Base-by-base conservation (phyloP, 1,140 invertebrate genomes). In the Danaus melanippus region DNA sequence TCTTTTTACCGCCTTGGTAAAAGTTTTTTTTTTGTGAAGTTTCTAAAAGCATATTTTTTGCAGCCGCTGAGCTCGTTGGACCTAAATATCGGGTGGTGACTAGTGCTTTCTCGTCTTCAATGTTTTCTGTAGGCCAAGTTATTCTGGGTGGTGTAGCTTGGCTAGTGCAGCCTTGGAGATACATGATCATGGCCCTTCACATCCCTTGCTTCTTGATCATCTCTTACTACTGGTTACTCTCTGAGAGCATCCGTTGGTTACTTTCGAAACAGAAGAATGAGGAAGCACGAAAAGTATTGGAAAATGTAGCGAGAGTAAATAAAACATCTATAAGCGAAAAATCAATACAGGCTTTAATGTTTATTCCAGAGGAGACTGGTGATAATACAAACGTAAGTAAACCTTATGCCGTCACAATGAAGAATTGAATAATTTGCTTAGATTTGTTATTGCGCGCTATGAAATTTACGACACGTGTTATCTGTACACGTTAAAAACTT, bases 61-160 rank as follows among this genome's bases (percentile, higher is more conserved):
- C 74, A 94, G 94, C 91, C 42, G 88, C 95, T 61, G 95, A 96
- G 77, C 86, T 94, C 62, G 91, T 94, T 0, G 93, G 92, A 2
- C 91, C 92, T 2, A 89, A 90, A 53, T 91, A 91, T 54, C 86
- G 95, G 55, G 92, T 94, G 0, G 69, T 93, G 5, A 91, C 90
- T 43, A 92, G 92, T 42, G 90, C 92, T 0, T 76, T 92, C 0
- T 89, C 92, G 7, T 90, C 91, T 8, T 89, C 90, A n/a, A 91
- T 91, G 73, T 94, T 93, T 69, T 91, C 93, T 0, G 62, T 93
- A 1, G 95, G 94, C 1, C 90, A 93, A 66, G 89, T 92, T 41
- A 66, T 91, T n/a, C 76, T 93, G 50, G 93, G 92, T 41, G 65
- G 90, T 10, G 78, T 91, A 7, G 93, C 93, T 2, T 94, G 91